Conservation (phyloP, 2,888 invertebrate genomes). For the Nematopogon swammerdamellus region DNA sequence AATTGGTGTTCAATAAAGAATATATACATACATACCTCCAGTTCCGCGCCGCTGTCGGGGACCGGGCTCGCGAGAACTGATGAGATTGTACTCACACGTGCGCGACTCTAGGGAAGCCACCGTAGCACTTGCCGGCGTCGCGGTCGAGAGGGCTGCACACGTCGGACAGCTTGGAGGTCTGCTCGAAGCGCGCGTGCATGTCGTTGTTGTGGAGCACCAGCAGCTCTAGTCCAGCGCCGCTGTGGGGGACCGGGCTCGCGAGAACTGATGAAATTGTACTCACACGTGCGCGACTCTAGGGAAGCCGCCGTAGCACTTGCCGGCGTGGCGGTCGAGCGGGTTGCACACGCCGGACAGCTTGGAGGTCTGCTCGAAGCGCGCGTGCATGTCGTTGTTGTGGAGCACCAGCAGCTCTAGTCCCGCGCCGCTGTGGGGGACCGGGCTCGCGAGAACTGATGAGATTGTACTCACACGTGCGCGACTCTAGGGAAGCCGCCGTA, state of each 20-base stretch:
- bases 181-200: constrained; percentile 83
- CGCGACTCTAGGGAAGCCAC: constrained; percentile 82
- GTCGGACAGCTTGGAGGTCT: constrained; percentile 70
- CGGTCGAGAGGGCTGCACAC: constrained; percentile 52
- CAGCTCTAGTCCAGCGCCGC: constrained; percentile 57
- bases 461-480: constrained; percentile 20
- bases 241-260: no score
- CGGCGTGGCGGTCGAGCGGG: constrained; percentile 43
- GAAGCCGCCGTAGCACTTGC: no score
- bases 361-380: constrained; percentile 76
- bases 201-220: constrained; percentile 88
- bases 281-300: no score
- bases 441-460: no score
- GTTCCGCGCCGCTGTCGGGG: constrained; percentile 33
- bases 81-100: constrained; percentile 31
- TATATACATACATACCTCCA: no score
- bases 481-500: constrained; percentile 79
- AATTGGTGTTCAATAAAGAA: no score
- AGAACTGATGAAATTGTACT: no score
- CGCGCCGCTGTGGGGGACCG: no score
- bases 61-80: no score
- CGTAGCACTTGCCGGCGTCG: constrained; percentile 76
- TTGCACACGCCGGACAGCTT: constrained; percentile 61
- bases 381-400: constrained; percentile 92
- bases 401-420: constrained; percentile 68